These are phyloP conservation scores for Podocnemis expansa DNA, from an alignment of 2,113 vertebrate species.

Conservation along the genomic window DNA sequence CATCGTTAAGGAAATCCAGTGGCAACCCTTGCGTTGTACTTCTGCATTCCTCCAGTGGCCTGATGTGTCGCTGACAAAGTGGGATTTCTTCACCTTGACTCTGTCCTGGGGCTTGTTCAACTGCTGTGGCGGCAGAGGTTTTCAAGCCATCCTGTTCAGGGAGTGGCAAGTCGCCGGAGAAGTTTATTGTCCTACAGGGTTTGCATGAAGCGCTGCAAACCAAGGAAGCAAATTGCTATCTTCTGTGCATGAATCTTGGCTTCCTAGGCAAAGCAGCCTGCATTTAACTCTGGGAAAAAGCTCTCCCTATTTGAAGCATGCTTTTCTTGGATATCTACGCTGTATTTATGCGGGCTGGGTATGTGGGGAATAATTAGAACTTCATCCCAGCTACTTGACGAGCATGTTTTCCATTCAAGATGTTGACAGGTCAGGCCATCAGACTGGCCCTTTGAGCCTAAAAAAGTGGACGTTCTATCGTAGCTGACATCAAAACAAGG, in stretches of 20 bases:
- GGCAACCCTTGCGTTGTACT: background rate
- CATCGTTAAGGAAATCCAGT: background rate
- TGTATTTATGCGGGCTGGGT: slow-evolving; percentile 49
- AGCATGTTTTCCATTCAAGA: slow-evolving; percentile 34
- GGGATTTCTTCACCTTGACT: accelerated
- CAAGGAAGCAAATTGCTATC: slow-evolving; percentile 25
- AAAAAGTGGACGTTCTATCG: slow-evolving; percentile 9
- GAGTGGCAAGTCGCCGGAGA: background rate
- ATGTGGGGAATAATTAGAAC: slow-evolving; percentile 62
- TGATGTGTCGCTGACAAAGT: no score
- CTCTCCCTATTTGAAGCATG: background rate
- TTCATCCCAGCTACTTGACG: slow-evolving; percentile 21
- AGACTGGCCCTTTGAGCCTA: background rate
- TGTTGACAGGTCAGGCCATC: slow-evolving; percentile 41
- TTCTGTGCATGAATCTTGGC: background rate
- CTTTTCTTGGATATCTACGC: slow-evolving; percentile 51
- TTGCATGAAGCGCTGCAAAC: background rate
- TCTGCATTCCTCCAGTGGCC: background rate
- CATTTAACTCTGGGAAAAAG: background rate
- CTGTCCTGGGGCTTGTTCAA: background rate
- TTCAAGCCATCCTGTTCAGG: background rate
- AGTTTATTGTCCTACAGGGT: background rate
- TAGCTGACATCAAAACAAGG: background rate
- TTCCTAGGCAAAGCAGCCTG: background rate
- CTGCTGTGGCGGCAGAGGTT: accelerated